Evolutionary conservation across 2,888 invertebrate species (phyloP), one percentile per base, ranked within the genome.

Genomic region (Dryobota labecula): DNA sequence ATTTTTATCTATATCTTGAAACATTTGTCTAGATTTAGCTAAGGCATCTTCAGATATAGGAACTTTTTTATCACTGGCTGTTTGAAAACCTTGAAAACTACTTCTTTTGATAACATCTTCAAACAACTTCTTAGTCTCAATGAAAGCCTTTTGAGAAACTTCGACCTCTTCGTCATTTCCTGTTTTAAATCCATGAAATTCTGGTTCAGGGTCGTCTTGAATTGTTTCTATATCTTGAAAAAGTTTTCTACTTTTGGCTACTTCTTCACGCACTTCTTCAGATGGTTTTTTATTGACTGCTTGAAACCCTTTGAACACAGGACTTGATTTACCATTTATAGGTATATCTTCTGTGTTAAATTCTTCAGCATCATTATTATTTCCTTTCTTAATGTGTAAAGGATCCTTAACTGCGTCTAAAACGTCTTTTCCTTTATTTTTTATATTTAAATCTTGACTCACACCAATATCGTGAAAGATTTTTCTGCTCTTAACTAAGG

Each of bases 271-370:
- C 27, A 91, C 88, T 73, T 92, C 86, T 85, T 92, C 87, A 7
- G 92, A 91, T 56, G 80, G 71, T 81, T 92, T 92, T 20, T 92
- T 92, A 77, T 83, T 90, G n/a, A 90, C 92, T 1, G 92, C 92
- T 81, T 91, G 84, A 76, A 94, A 93, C 18, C 90, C 83, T 80
- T 70, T 65, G 18, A 80, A 77, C 3, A 80, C 18, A 13, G 77
- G 73, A 51, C 80, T 80, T n/a, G 45, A 24, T 33, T 41, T 67
- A 2, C 43, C 47, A 30, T 61, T 51, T 27, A 11, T 0, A 43
- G 1, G 8, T 47, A 53, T 13, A 65, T 76, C 27, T 27, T 33
- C n/a, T 15, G 2, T 45, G 7, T 27, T 51, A 18, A 2, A 8
- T 18, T 49, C 27, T 30, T 63, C 24, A 33, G 0, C 1, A 9